A percentile compares a stretch with the other conserved stretches of the same genome.
phyloP scores from a whole-genome alignment of 1,140 invertebrate species.

The Nixonia krombeini region DNA sequence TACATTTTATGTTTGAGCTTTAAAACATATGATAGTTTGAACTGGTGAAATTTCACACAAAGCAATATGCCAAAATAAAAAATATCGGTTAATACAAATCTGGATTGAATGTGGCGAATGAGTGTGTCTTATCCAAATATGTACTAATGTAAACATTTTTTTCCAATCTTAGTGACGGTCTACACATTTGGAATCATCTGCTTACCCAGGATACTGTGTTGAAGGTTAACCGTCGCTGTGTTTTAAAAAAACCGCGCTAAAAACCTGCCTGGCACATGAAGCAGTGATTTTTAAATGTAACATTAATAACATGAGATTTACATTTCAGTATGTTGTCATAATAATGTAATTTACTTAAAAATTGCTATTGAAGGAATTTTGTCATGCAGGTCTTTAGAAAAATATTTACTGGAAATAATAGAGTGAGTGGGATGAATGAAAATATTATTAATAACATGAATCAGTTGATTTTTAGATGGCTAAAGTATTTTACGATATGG shows the following conservation, averaged over 20 bases:
- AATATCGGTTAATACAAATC: too few species aligned
- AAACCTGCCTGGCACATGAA: slow-evolving; percentile 32
- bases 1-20: too few species aligned
- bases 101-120: slow-evolving; percentile 60
- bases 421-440: slow-evolving; percentile 70
- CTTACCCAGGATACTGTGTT: slow-evolving; percentile 66
- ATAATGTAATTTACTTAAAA: too few species aligned
- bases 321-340: too few species aligned
- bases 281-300: neutral
- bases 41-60: too few species aligned
- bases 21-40: too few species aligned
- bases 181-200: slow-evolving; percentile 66
- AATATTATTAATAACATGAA: slow-evolving; percentile 74
- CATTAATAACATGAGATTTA: slow-evolving; percentile 22
- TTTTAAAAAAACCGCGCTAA: slow-evolving; percentile 52
- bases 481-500: slow-evolving; percentile 68
- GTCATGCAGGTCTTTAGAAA: slow-evolving; percentile 48
- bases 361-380: slow-evolving; percentile 19
- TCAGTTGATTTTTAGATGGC: slow-evolving; percentile 75
- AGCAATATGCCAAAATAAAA: too few species aligned
- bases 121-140: slow-evolving; percentile 62
- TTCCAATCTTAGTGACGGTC: slow-evolving; percentile 70
- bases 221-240: slow-evolving; percentile 65
- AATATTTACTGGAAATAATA: slow-evolving; percentile 50
- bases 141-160: slow-evolving; percentile 70